Conservation (phyloP, 2,113 vertebrate genomes). For the Archilochus colubris region DNA sequence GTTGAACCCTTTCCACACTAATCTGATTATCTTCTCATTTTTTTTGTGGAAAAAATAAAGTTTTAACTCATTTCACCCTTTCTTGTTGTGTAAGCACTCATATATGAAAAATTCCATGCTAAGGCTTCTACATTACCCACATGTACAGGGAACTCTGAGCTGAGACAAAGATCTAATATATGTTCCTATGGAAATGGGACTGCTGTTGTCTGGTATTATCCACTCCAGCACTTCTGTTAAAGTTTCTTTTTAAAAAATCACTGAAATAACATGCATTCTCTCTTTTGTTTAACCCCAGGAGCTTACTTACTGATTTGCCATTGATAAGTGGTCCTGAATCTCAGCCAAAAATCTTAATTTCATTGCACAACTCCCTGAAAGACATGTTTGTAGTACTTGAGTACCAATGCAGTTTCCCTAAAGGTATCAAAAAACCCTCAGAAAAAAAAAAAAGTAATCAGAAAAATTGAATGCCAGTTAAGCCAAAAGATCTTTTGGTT, state of each 20-base stretch:
- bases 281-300: neutral
- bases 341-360: neutral
- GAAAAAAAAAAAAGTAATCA: neutral
- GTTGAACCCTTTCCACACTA: neutral
- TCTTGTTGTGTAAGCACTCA: neutral
- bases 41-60: neutral
- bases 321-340: neutral
- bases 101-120: neutral
- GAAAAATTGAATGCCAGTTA: constrained; percentile 10
- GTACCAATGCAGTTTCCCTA: neutral
- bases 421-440: neutral
- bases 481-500: constrained; percentile 55
- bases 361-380: neutral
- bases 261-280: neutral
- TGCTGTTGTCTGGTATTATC: neutral
- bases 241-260: neutral
- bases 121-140: neutral
- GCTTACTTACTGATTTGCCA: neutral
- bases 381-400: neutral
- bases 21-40: neutral
- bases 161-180: neutral
- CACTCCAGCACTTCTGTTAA: neutral
- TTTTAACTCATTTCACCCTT: neutral
- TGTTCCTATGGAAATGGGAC: neutral
- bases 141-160: neutral